A percentile compares a stretch with the other conserved stretches of the same genome.
These are phyloP conservation scores for Parazoanthus darwini DNA, from an alignment of 92 coral and sea anemone species.

Conservation along the genomic window DNA sequence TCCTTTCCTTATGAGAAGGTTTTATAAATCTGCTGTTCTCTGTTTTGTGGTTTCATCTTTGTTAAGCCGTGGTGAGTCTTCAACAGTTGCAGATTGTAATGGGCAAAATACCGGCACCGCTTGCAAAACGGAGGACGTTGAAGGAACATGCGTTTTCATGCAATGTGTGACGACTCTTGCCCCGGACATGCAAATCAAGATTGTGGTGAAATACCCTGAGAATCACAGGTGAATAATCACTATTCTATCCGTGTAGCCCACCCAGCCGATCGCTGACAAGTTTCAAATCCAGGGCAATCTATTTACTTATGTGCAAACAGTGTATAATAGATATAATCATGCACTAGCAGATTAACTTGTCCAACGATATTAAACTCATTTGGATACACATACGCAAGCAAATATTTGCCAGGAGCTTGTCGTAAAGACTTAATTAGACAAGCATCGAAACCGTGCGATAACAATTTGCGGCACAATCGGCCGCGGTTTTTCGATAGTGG, in stretches of 20 bases:
- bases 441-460: background rate
- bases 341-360: conserved; percentile 1
- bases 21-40: background rate
- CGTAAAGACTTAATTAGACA: background rate
- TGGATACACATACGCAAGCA: background rate
- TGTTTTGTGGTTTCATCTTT: background rate
- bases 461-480: background rate
- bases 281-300: background rate
- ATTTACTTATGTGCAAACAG: background rate
- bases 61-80: background rate
- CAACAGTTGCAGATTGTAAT: background rate
- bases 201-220: conserved; percentile 36
- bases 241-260: background rate
- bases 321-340: background rate
- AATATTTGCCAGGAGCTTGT: conserved; percentile 20
- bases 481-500: too few relatives aligned
- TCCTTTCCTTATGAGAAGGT: background rate
- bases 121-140: background rate
- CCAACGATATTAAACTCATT: background rate
- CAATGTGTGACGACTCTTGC: conserved; percentile 10
- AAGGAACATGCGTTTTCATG: conserved; percentile 13
- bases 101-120: conserved; percentile 18
- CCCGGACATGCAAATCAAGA: conserved; percentile 4
- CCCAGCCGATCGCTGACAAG: background rate
- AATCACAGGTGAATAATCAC: conserved; percentile 18